A percentile compares a stretch with the other conserved stretches of the same genome.
These are phyloP conservation scores for Cosmopolites sordidus DNA, from an alignment of 2,888 invertebrate genomes.

Conservation along the genomic window DNA sequence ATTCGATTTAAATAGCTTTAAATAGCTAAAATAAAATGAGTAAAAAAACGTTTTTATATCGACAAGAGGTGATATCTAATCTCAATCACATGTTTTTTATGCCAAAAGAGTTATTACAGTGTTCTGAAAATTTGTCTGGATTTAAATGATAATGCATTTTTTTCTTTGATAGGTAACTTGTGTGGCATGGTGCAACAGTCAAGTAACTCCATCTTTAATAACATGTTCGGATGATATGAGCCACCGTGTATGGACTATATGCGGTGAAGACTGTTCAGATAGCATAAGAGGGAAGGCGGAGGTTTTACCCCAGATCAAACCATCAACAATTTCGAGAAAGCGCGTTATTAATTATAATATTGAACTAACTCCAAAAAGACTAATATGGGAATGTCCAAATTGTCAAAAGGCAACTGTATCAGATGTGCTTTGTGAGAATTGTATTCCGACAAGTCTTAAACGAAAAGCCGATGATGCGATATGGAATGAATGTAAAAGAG, in stretches of 20 bases:
- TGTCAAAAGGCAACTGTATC: constrained; percentile 19
- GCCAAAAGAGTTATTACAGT: too few species aligned
- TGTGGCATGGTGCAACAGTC: constrained; percentile 69
- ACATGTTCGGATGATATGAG: constrained; percentile 82
- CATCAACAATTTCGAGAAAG: constrained; percentile 3
- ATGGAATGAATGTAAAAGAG: constrained; percentile 25
- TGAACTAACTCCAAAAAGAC: constrained; percentile 29
- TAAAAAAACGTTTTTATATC: too few species aligned
- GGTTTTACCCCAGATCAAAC: constrained; percentile 30
- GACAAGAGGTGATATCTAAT: too few species aligned
- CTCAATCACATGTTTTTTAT: too few species aligned
- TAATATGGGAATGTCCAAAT: constrained; percentile 29
- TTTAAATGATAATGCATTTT: background rate
- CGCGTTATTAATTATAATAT: background rate
- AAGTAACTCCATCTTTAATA: constrained; percentile 58
- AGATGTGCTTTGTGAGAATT: constrained; percentile 36
- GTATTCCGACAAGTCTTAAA: constrained; percentile 28
- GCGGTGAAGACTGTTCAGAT: constrained; percentile 49
- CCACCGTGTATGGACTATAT: constrained; percentile 72
- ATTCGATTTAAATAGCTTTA: too few species aligned
- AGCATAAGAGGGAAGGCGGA: constrained; percentile 38
- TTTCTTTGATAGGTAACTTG: constrained; percentile 61
- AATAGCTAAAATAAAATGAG: too few species aligned
- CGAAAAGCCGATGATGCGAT: constrained; percentile 29
- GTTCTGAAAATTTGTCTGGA: too few species aligned